Base-by-base conservation (phyloP, 2,113 vertebrate species). In the Vidua chalybeata region DNA sequence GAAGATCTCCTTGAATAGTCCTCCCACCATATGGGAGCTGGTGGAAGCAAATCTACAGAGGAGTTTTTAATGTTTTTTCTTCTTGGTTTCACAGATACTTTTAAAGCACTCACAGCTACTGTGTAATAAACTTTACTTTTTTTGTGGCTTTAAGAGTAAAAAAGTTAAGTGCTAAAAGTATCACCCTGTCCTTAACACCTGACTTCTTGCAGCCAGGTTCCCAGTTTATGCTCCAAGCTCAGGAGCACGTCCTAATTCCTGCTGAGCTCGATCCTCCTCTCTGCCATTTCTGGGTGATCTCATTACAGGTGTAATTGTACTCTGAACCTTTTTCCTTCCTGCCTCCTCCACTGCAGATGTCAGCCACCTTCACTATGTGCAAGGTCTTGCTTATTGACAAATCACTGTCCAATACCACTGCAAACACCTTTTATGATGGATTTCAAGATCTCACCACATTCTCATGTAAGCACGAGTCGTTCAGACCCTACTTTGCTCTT, bases 41-140 rank as follows among this genome's bases (percentile, higher is more conserved):
- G 31, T 87, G 54, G 30, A 82, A 85, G 10, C 31, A 82, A 82
- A 91, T 56, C 74, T 91, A 82, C 37, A 87, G 48, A 84, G n/a
- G n/a, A 64, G 20, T 17, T 78, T 86, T 87, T 72, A 8, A 87
- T 58, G 30, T 28, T 72, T 89, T 75, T 61, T 82, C 54, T 76
- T 82, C 58, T 79, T 72, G 23, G 20, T 84, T 91, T 94, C 73
- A 82, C 56, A 79, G 48, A 79, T 89, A 75, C 62, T 58, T 94
- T 87, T 64, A 54, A 94, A 92, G 31, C 27, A 73, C 77, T 94
- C 33, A 64, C 77, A 91, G 49, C 35, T 94, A 56, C 52, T 80
- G 16, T 75, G 35, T 64, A 81, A 84, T 84, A 92, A 87, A 31
- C 30, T 74, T 78, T 43, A 46, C 49, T 22, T 74, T 81, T 69